Evolutionary conservation across 2,888 invertebrate genomes (phyloP).

Genomic region (Tricholauxania praeusta): DNA sequence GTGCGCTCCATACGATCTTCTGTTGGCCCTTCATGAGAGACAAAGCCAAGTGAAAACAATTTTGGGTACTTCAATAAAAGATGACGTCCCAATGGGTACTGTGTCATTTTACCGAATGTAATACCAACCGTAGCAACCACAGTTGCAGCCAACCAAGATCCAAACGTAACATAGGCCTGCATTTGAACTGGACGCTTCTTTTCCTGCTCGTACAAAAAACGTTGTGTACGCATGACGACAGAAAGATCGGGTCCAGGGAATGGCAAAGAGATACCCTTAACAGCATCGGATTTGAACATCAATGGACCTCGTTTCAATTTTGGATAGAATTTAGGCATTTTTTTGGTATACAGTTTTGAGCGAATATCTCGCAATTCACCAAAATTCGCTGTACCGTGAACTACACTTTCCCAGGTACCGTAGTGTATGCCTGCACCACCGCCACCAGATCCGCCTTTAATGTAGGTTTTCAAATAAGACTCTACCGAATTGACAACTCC

Average conservation of each 20-base stretch:
- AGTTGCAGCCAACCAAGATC: constrained; percentile 71
- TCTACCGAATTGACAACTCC: constrained; percentile 83
- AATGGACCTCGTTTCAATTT: constrained; percentile 70
- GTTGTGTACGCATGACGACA: constrained; percentile 85
- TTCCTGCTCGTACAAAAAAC: constrained; percentile 76
- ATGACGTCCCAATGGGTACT: constrained; percentile 74
- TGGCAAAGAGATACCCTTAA: constrained; percentile 75
- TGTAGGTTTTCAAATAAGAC: constrained; percentile 73
- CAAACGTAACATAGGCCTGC: constrained; percentile 77
- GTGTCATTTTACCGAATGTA: constrained; percentile 74
- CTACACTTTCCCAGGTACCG: constrained; percentile 91
- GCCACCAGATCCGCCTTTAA: constrained; percentile 56
- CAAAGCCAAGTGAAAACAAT: constrained; percentile 79
- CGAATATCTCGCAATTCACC: constrained; percentile 77
- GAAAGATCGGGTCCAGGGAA: constrained; percentile 89
- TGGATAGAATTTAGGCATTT: constrained; percentile 75
- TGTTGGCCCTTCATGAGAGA: constrained; percentile 76
- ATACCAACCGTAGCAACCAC: constrained; percentile 71
- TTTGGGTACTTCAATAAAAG: constrained; percentile 78
- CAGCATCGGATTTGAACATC: constrained; percentile 70
- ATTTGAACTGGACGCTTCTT: constrained; percentile 83
- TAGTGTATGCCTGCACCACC: constrained; percentile 75
- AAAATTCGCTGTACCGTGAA: constrained; percentile 79
- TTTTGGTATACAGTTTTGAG: constrained; percentile 75
- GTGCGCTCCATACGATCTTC: constrained; percentile 73